Conservation (phyloP, 37 sponge, comb jelly and placozoan genomes). For the Halichondria panicea region DNA sequence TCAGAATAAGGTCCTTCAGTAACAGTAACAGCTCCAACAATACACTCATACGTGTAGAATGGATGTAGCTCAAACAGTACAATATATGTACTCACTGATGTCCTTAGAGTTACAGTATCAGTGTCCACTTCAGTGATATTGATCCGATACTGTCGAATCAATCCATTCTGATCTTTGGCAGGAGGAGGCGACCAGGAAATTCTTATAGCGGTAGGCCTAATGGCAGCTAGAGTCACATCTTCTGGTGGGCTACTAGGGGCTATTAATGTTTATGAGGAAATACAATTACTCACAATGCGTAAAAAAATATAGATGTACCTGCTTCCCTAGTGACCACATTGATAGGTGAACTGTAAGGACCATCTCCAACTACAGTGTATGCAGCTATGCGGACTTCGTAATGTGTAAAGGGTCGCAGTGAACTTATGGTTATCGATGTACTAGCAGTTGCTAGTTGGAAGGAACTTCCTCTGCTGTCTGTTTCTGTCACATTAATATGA, state of each 20-base stretch:
- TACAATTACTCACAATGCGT: too few species aligned
- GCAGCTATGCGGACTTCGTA: conserved; percentile 21
- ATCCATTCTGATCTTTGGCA: conserved; percentile 18
- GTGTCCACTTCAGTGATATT: conserved; percentile 30
- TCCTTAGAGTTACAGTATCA: not conserved
- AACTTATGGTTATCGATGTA: too few species aligned
- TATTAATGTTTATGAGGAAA: too few species aligned
- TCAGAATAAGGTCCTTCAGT: conserved; percentile 37
- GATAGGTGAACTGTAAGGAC: conserved; percentile 12
- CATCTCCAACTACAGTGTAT: not conserved
- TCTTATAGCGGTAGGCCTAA: conserved; percentile 6
- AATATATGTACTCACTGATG: conserved; percentile 1
- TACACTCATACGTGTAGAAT: conserved; percentile 11
- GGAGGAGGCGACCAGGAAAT: conserved; percentile 37
- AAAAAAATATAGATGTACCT: too few species aligned
- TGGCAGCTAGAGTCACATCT: too few species aligned
- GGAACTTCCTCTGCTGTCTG: too few species aligned
- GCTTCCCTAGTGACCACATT: too few species aligned
- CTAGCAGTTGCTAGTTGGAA: too few species aligned
- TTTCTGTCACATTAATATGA: conserved; percentile 12
- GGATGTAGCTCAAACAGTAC: conserved; percentile 22
- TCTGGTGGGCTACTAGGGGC: too few species aligned
- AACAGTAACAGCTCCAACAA: conserved; percentile 36
- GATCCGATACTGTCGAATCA: conserved; percentile 28
- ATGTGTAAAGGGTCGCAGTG: too few species aligned